A percentile compares a stretch with the other conserved stretches of the same genome.
These are phyloP conservation scores for Theretra japonica DNA, from an alignment of 2,888 invertebrate species.

Conservation along the genomic window DNA sequence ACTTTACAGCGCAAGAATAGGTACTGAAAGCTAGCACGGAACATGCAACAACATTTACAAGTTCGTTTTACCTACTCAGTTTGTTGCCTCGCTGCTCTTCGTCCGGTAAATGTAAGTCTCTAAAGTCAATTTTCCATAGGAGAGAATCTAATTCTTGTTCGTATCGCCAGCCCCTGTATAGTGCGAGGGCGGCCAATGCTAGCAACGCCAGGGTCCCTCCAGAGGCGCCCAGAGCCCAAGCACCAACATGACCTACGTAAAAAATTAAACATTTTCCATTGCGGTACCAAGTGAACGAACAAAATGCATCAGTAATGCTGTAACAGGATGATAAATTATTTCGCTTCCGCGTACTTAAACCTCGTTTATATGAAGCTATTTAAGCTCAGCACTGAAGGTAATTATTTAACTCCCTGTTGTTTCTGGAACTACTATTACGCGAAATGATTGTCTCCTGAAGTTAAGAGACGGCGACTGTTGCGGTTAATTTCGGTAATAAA, in stretches of 20 bases:
- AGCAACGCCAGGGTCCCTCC: slow-evolving; percentile 90
- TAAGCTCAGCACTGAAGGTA: neutral
- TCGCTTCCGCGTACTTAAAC: no score
- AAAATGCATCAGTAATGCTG: neutral
- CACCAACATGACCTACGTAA: slow-evolving; percentile 89
- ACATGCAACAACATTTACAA: slow-evolving; percentile 77
- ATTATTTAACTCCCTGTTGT: neutral
- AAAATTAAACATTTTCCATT: neutral
- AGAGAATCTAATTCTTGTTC: slow-evolving; percentile 97
- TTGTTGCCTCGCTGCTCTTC: slow-evolving; percentile 78
- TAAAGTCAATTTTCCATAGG: slow-evolving; percentile 97
- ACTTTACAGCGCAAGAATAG: slow-evolving; percentile 10
- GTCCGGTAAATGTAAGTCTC: slow-evolving; percentile 91
- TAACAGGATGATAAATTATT: neutral
- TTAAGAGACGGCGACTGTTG: neutral
- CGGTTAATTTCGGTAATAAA: neutral
- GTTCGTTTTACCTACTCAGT: slow-evolving; percentile 83
- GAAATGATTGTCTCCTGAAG: slow-evolving; percentile 1
- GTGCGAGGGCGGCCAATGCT: slow-evolving; percentile 89
- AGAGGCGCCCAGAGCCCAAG: slow-evolving; percentile 92
- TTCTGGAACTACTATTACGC: neutral
- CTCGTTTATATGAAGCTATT: neutral
- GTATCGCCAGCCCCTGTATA: slow-evolving; percentile 96
- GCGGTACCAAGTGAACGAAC: neutral
- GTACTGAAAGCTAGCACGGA: neutral